phyloP scores from a whole-genome alignment of 2,888 invertebrate species.

The Melanchra persicariae region DNA sequence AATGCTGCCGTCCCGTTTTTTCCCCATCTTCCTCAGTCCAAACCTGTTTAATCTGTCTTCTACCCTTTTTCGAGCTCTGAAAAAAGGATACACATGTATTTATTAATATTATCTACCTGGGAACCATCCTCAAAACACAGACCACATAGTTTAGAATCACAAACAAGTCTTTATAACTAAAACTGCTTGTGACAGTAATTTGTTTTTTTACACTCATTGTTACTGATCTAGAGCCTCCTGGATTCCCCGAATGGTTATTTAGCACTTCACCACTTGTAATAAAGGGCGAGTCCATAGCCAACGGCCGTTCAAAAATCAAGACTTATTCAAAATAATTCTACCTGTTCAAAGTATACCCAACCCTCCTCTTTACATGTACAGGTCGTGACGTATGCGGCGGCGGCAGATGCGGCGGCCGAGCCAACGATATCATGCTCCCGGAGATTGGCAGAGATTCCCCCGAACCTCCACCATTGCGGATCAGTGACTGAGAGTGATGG shows the following conservation, averaged over 20 bases:
- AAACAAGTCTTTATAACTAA: background rate
- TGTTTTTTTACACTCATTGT: background rate
- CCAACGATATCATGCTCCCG: conserved; percentile 90
- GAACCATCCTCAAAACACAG: background rate
- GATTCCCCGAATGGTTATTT: background rate
- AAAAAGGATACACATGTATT: background rate
- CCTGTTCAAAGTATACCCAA: conserved; percentile 86
- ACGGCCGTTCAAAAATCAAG: background rate
- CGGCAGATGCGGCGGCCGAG: conserved; percentile 80
- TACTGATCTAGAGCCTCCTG: background rate
- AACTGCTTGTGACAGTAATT: background rate
- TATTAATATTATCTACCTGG: background rate
- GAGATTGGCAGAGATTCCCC: conserved; percentile 89
- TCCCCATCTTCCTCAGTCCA: conserved; percentile 95
- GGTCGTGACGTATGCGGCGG: conserved; percentile 77
- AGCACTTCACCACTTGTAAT: background rate
- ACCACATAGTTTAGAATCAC: background rate
- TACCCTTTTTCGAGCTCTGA: conserved; percentile 96
- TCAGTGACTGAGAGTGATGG: conserved; percentile 82
- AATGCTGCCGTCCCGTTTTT: conserved; percentile 96
- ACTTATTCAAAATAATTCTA: conserved; percentile 40
- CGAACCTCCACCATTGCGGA: conserved; percentile 89
- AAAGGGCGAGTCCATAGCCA: background rate
- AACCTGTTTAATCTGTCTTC: conserved; percentile 97
- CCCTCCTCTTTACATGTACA: conserved; percentile 82